Evolutionary conservation across 2,888 invertebrate species (phyloP), one percentile per base, ranked within the genome.

Genomic region (Sussaba pulchella): DNA sequence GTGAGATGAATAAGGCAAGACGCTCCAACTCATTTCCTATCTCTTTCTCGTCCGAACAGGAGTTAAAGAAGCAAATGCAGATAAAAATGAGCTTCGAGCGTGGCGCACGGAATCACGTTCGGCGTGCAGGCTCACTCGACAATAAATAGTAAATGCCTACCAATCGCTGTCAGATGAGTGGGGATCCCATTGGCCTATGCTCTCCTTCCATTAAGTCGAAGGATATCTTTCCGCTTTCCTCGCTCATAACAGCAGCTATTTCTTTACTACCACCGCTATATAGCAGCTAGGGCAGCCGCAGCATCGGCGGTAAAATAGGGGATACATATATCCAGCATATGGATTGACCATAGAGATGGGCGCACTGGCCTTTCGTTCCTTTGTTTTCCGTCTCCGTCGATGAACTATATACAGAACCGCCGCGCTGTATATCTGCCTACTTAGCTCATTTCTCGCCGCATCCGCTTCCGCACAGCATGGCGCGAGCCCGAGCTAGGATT

Each of bases 81-180:
- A 79, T 74, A 70, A 78, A 78, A 82, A 72, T 76, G 73, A 14
- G 43, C 59, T 63, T 36, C 67, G 74, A 61, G 72, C 84, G 81
- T 84, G 84, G 82, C 81, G 83, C 84, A 84, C 83, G 84, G 82
- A 84, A 81, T 84, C 84, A 83, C 82, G 83, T 83, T 81, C 82
- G 67, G 78, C 74, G 81, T 78, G 78, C 78, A 82, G 78, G 66
- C 72, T 78, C 78, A 78, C 78, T 82, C 74, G 79, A 79, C 83
- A 79, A 83, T 83, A 84, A 84, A 84, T 84, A 84, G 79, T 75
- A 73, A 78, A 78, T 78, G 81, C 82, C 77, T 81, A 82, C 82
- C 81, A 83, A 83, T 84, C 81, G 84, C 84, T 84, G 84, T 84
- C 84, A 84, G 84, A 84, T 84, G 81, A 78, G 76, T 70, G 19